Base-by-base conservation (phyloP, 2,797 vertebrate genomes). In the Esox masquinongy region DNA sequence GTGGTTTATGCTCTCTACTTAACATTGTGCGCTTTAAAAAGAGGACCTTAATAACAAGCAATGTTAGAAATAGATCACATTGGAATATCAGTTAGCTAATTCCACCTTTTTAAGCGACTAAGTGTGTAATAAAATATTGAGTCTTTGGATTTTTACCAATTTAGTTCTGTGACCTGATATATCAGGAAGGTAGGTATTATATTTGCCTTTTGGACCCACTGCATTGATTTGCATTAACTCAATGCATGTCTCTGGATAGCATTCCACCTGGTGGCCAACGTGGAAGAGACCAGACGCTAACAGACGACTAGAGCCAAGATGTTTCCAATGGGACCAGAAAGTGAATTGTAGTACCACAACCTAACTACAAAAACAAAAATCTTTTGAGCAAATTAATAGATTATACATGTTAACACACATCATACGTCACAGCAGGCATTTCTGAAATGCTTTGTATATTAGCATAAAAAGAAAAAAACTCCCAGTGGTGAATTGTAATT, bases 231-330 rank as follows among this genome's bases (percentile, higher is more conserved):
- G 56, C 22, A 61, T 61, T 14, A 61, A 24, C 22, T 61, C 22
- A 22, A 5, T 22, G 7, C 11, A 26, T n/a, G 9, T 22, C 6
- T 68, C 16, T 36, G 67, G 9, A 49, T 24, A 16, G n/a, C 22
- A 16, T 43, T 43, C 68, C 68, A 70, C 68, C 68, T 43, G 4
- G 68, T 49, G 68, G 68, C n/a, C 39, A 50, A 49, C 49, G 43
- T 70, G 39, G 68, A 49, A 26, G 0, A 36, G 43, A 15, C n/a
- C 43, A 47, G 43, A 12, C 2, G 43, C 43, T 47, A 47, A 47
- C 43, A 47, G n/a, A n/a, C n/a, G 22, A 56, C 9, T 22, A 4
- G 56, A 59, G 56, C 22, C 0, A 12, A 59, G 8, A 12, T 22
- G n/a, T 14, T 59, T 59, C n/a, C 22, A 61, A 24, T 61, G 56